Base-by-base conservation (phyloP, 2,888 invertebrate genomes). In the Petrophora chlorosata region DNA sequence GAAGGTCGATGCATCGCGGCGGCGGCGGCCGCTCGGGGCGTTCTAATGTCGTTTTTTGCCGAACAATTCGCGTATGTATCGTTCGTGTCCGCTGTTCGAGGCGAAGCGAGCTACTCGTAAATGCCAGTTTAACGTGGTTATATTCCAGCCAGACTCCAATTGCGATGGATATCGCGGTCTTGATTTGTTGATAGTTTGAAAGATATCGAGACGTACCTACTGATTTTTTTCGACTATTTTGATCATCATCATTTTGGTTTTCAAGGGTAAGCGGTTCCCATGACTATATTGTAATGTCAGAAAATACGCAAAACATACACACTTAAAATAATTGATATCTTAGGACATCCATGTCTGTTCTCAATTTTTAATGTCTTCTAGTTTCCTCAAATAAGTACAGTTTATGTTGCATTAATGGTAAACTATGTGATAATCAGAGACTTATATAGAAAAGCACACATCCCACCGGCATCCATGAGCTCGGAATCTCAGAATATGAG, bases 401-500 rank as follows among this genome's bases (percentile, higher is more conserved):
- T 26, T 17, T 28, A 8, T 5, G 7, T 16, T 13, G 33, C 9
- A 40, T 40, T 26, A 36, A 16, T 32, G 33, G 36, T 44, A n/a
- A n/a, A n/a, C n/a, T n/a, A n/a, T n/a, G n/a, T n/a, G 49, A 44
- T 60, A 43, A 53, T 42, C 50, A 40, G 45, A 43, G 42, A 33
- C 52, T 50, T 44, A 48, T 45, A 49, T 46, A 34, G 43, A 19
- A 36, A 44, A 45, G 51, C 56, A 47, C 55, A 51, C 53, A 52
- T 38, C 56, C 45, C 33, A 36, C 26, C 40, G 43, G 25, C 49
- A 52, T 32, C 50, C 53, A 44, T 39, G 43, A 50, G 58, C 56
- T 50, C 73, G 67, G 75, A 75, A 79, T 79, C 74, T 82, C 78
- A 69, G 77, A 62, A 78, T 79, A 77, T 79, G 84, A 78, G 85